Conservation (phyloP, 2,888 invertebrate genomes). For the Netelia melanura region DNA sequence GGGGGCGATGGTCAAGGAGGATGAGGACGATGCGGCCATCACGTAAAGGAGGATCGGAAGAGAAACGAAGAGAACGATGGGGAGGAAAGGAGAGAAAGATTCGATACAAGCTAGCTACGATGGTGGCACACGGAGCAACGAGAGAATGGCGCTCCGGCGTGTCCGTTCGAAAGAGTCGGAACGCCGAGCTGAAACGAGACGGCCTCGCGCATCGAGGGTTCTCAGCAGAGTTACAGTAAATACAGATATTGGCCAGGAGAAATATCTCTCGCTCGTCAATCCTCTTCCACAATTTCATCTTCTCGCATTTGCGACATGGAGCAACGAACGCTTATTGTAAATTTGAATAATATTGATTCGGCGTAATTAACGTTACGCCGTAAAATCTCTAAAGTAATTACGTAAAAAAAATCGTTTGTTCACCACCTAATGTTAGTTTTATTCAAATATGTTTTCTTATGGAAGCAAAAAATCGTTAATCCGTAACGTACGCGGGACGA, state of each 20-base stretch:
- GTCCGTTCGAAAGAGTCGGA: constrained; percentile 56
- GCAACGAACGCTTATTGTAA: background rate
- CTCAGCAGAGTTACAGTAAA: constrained; percentile 59
- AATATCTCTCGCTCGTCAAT: constrained; percentile 39
- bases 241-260: constrained; percentile 66
- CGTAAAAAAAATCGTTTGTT: no score
- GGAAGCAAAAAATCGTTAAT: background rate
- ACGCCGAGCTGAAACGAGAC: constrained; percentile 54
- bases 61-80: constrained; percentile 44
- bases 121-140: constrained; percentile 49
- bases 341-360: no score
- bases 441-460: no score
- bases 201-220: constrained; percentile 50
- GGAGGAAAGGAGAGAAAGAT: constrained; percentile 18
- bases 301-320: constrained; percentile 52
- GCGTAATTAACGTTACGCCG: no score
- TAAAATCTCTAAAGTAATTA: no score
- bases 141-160: constrained; percentile 48
- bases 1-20: constrained; percentile 37
- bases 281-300: constrained; percentile 60
- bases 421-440: no score
- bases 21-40: constrained; percentile 55
- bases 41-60: constrained; percentile 47
- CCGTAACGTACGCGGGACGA: background rate
- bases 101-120: constrained; percentile 36